Evolutionary conservation across 35 echinoderm and acorn worm species (phyloP), one percentile per base, ranked within the genome.

Genomic region (Ptychodera flava): DNA sequence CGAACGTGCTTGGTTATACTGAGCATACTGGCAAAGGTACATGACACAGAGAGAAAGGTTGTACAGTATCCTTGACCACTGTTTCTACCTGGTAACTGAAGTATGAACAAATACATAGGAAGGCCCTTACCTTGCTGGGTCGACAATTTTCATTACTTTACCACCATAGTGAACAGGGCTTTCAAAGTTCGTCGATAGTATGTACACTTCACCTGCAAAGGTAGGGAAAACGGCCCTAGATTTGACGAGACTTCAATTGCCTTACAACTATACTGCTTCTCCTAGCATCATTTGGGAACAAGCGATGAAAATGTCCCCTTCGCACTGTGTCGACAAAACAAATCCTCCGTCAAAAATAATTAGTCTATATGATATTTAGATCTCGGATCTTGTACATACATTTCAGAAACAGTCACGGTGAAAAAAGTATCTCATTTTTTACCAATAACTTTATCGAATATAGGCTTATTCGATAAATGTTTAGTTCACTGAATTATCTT

Each of bases 161-260:
- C 94, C 94, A 75, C 89, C 89, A 78, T 80, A 15, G 76, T 88
- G 33, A 22, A 30, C 80, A 28, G 82, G 85, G 14, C 28, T 78
- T 77, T 91, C 85, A 22, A 64, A 35, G 36, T 87, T 38, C 31
- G 94, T 97, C 36, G 87, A 81, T 79, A 93, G 30, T 32, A 97
- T 87, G 81, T 97, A 97, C 29, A 97, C 29, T 37, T 97, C 94
- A 53, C 94, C 94, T 97, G 52, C 36, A 76, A 85, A 29, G 6
- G n/a, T n/a, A n/a, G 22, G 45, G 22, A 64, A 64, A 64, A 64
- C 6, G 45, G 45, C 6, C 45, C 6, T 64, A 12, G 22, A 64
- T 64, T 64, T 22, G 45, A 64, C 45, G 45, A 64, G 6, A 64
- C 45, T 64, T 64, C 22, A 64, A 64, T n/a, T n/a, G n/a, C n/a